Evolutionary conservation across 2,113 vertebrate species (phyloP).

Genomic region (Motacilla alba): DNA sequence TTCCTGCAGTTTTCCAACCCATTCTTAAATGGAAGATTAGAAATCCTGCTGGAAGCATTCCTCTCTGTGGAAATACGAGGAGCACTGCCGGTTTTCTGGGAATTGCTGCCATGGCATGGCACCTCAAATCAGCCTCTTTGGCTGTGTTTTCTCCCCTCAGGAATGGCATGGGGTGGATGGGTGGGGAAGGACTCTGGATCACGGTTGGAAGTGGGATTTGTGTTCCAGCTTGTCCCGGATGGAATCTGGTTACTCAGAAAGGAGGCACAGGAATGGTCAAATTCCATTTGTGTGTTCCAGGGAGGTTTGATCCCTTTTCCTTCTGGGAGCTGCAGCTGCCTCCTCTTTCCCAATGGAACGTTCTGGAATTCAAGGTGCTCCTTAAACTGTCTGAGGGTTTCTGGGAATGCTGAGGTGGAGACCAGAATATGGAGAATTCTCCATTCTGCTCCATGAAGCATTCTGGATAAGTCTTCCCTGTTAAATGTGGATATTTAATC

Average conservation of each 20-base stretch:
- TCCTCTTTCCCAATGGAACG: accelerated
- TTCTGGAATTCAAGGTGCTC: not conserved
- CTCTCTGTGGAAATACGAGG: not conserved
- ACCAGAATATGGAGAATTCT: not conserved
- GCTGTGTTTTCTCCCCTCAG: not conserved
- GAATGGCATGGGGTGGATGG: not conserved
- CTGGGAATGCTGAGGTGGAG: not conserved
- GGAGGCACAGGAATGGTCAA: not conserved
- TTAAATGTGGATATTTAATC: not conserved
- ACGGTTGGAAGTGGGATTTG: not conserved
- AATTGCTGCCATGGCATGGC: not conserved
- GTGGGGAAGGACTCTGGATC: not conserved
- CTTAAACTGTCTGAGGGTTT: accelerated
- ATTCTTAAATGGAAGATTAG: not conserved
- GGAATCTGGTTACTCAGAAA: not conserved
- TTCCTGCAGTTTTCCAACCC: not conserved
- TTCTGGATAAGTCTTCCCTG: not conserved
- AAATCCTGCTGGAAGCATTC: not conserved
- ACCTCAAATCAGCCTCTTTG: accelerated
- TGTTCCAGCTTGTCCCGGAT: not conserved
- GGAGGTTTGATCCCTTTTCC: not conserved
- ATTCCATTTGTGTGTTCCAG: accelerated
- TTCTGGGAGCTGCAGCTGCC: not conserved
- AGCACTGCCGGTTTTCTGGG: not conserved
- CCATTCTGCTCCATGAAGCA: accelerated